Conservation (phyloP, 2,888 invertebrate genomes). For the Drosophila parthenogenetica region DNA sequence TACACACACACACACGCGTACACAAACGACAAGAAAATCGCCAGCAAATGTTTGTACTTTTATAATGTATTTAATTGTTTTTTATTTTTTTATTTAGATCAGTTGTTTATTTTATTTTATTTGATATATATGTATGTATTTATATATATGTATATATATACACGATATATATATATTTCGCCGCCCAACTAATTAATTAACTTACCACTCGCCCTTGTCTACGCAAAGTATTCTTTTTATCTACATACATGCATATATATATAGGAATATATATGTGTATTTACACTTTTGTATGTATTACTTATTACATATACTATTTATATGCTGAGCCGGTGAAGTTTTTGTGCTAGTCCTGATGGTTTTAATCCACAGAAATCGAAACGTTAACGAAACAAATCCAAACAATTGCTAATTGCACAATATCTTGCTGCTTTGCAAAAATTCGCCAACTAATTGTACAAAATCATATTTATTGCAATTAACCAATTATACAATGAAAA, state of each 20-base stretch:
- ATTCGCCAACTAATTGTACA: constrained; percentile 73
- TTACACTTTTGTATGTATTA: constrained; percentile 59
- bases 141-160: constrained; percentile 15
- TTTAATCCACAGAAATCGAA: constrained; percentile 55
- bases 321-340: constrained; percentile 72
- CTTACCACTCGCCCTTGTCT: constrained; percentile 44
- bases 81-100: constrained; percentile 70
- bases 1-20: constrained; percentile 8
- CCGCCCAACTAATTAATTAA: constrained; percentile 57
- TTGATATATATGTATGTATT: constrained; percentile 6
- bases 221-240: constrained; percentile 70
- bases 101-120: constrained; percentile 48
- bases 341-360: constrained; percentile 72
- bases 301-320: constrained; percentile 57
- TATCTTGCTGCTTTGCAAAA: constrained; percentile 60
- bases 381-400: constrained; percentile 44
- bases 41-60: constrained; percentile 71
- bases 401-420: constrained; percentile 61
- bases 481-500: constrained; percentile 60
- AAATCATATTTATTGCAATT: constrained; percentile 66
- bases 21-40: constrained; percentile 34
- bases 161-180: constrained; percentile 19
- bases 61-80: constrained; percentile 76
- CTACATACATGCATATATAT: constrained; percentile 39
- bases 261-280: constrained; percentile 13